Percentiles rank a stretch among this genome's conserved stretches.
Conservation (phyloP, 1,140 invertebrate genomes). For the Babylonia areolata region DNA sequence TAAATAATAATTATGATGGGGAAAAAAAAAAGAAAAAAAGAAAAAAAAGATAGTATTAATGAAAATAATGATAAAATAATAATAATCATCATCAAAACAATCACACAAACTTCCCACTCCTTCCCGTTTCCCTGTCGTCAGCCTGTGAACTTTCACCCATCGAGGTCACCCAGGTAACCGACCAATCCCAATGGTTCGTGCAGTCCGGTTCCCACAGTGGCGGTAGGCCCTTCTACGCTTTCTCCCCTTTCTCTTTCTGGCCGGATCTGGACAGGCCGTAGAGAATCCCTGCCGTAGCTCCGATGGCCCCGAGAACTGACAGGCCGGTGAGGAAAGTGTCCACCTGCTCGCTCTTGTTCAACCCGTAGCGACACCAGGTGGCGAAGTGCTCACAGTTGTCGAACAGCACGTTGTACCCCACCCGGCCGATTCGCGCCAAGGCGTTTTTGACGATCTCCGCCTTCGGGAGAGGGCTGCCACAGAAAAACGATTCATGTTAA, state of each 20-base stretch:
- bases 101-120: no score
- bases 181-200: no score
- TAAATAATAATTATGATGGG: no score
- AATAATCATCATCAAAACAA: no score
- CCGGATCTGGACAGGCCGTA: neutral
- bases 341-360: slow-evolving; percentile 41
- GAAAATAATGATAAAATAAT: no score
- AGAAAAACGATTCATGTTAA: neutral
- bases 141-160: no score
- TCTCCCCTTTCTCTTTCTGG: neutral
- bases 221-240: no score
- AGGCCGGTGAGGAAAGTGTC: neutral
- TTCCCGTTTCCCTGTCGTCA: no score
- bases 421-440: slow-evolving; percentile 6
- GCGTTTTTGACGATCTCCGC: slow-evolving; percentile 34
- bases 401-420: slow-evolving; percentile 39
- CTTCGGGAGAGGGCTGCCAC: neutral
- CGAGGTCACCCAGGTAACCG: no score
- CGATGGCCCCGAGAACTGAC: neutral
- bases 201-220: no score
- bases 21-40: no score
- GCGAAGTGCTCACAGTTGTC: slow-evolving; percentile 52
- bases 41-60: no score
- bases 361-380: slow-evolving; percentile 41
- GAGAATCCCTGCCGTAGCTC: neutral